Evolutionary conservation across 2,888 invertebrate species (phyloP), one percentile per base, ranked within the genome.

Genomic region (Belgica antarctica): DNA sequence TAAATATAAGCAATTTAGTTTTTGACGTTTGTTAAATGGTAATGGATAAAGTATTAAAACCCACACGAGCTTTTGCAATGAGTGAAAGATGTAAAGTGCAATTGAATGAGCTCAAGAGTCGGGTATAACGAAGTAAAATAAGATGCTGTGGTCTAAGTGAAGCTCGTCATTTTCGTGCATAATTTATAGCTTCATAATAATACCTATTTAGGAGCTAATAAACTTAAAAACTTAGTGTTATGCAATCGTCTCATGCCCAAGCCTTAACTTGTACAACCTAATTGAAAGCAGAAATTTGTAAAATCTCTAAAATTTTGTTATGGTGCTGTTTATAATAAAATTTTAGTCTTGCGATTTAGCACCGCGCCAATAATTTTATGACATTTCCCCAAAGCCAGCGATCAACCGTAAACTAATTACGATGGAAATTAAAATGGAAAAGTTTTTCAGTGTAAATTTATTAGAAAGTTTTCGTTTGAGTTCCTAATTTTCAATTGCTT

Each of bases 81-180:
- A 41, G 41, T 41, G 41, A 41, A n/a, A n/a, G 41, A 41, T 10
- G 10, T 10, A n/a, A 12, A 41, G n/a, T 5, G 41, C 41, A 41
- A 41, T n/a, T 41, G 41, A 41, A 41, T 41, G 41, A 41, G 41
- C 10, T 41, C 41, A 15, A 41, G 2, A 10, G n/a, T 41, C 41
- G 15, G 12, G 12, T 41, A 41, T 2, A 41, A 2, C 15, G 41
- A 41, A 2, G 41, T 10, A 5, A 5, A 15, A 41, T n/a, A 5
- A 41, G 41, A 41, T 15, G 41, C 41, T 41, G n/a, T 41, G 41
- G n/a, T 31, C 31, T 41, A n/a, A n/a, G n/a, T 57, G 34, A 62
- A 19, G 12, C 31, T 59, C n/a, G 25, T 57, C 57, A 22, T 57
- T 57, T 57, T n/a, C 34, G 24, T 62, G 62, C 62, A 62, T 62